Percentiles rank a stretch among this genome's conserved stretches.
These are phyloP conservation scores for Arvicanthis niloticus DNA, from an alignment of 2,113 vertebrate species.

Conservation along the genomic window DNA sequence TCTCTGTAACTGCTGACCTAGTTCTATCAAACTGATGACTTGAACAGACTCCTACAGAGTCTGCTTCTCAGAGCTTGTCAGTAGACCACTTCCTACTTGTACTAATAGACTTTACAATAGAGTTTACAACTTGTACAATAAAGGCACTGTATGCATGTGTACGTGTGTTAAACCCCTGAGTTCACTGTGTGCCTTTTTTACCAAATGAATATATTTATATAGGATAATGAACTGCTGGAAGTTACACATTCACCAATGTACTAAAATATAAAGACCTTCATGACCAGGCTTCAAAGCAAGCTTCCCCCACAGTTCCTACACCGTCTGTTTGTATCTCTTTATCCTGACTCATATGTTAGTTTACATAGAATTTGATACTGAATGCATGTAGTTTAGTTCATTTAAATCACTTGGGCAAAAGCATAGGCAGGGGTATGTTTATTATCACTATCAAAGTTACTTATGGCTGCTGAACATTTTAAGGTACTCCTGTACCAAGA, in stretches of 20 bases:
- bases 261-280: background rate
- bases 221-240: background rate
- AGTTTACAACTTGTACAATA: background rate
- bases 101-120: background rate
- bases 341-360: background rate
- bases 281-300: background rate
- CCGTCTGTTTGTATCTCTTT: background rate
- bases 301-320: background rate
- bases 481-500: background rate
- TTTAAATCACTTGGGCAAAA: background rate
- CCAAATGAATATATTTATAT: background rate
- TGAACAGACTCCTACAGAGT: background rate
- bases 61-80: background rate
- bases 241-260: background rate
- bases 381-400: background rate
- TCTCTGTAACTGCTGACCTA: background rate
- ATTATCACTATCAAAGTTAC: background rate
- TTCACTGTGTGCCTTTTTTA: background rate
- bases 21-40: background rate
- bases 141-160: background rate
- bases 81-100: background rate
- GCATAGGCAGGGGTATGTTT: background rate
- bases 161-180: background rate
- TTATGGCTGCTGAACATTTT: background rate
- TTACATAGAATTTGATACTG: background rate